A percentile compares a stretch with the other conserved stretches of the same genome.
Evolutionary conservation across 2,888 invertebrate species (phyloP).

Genomic region (Meiosimyza platycephala): DNA sequence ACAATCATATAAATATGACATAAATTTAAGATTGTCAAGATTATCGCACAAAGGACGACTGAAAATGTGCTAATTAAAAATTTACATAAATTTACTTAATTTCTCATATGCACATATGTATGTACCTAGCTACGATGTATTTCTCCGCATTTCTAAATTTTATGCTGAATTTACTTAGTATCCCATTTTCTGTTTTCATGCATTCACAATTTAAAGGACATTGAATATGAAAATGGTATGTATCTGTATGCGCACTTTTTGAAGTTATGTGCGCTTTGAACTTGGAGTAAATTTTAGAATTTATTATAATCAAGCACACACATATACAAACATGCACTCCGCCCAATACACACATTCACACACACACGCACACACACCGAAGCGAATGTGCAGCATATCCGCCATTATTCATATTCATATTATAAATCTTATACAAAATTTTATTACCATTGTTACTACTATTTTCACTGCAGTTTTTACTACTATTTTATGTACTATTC

Average conservation of each 20-base stretch:
- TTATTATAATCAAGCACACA: conserved; percentile 8
- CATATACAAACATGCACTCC: not conserved
- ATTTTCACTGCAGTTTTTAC: too few species aligned
- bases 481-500: too few species aligned
- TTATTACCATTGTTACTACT: not conserved
- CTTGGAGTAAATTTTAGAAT: conserved; percentile 55
- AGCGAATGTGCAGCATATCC: conserved; percentile 8
- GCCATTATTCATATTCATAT: conserved; percentile 27
- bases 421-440: conserved; percentile 14
- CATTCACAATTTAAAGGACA: conserved; percentile 26
- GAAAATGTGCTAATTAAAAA: too few species aligned
- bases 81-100: too few species aligned
- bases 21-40: too few species aligned
- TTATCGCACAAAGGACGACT: too few species aligned
- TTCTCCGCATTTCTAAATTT: too few species aligned
- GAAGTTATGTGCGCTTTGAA: conserved; percentile 63
- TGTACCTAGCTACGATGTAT: too few species aligned
- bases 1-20: too few species aligned
- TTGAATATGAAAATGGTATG: too few species aligned
- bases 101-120: too few species aligned
- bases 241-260: not conserved
- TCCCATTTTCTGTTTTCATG: not conserved
- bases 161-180: too few species aligned
- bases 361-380: not conserved
- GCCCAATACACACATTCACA: conserved; percentile 34